phyloP scores from a whole-genome alignment of 1,140 invertebrate genomes.

The Mya arenaria region DNA sequence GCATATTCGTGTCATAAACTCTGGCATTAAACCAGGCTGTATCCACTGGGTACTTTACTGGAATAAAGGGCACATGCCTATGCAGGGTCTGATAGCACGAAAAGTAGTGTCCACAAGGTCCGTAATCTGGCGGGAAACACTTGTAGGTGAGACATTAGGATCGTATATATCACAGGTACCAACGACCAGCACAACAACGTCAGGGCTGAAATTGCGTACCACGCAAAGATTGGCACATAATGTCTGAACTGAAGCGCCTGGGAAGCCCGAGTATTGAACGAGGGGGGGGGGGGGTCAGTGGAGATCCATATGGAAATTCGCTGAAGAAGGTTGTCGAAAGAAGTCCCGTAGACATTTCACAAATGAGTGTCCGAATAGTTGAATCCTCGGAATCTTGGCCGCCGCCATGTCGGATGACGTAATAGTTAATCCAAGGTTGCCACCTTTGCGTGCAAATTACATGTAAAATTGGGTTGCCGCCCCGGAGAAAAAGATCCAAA shows the following conservation, averaged over 20 bases:
- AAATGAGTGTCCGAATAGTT: too few relatives aligned
- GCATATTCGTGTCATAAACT: conserved; percentile 15
- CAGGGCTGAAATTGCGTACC: neutral
- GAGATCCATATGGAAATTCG: too few relatives aligned
- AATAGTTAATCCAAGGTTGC: too few relatives aligned
- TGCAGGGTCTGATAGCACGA: conserved; percentile 2
- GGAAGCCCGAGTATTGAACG: neutral
- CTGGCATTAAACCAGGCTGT: conserved; percentile 14
- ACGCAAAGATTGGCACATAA: neutral
- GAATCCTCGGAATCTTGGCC: too few relatives aligned
- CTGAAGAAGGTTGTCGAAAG: too few relatives aligned
- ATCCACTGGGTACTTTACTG: conserved; percentile 4
- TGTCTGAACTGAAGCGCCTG: neutral
- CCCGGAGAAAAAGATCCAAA: too few relatives aligned
- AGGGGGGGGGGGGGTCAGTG: too few relatives aligned
- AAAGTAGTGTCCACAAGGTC: conserved; percentile 31
- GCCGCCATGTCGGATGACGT: too few relatives aligned
- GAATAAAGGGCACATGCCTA: neutral
- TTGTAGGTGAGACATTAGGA: neutral
- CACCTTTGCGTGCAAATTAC: too few relatives aligned
- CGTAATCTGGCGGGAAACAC: neutral
- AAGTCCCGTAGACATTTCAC: too few relatives aligned
- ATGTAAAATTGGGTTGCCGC: too few relatives aligned
- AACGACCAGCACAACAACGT: neutral
- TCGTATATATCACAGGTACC: conserved; percentile 4